Base-by-base conservation (phyloP, 2,888 invertebrate genomes). In the Acanthosepion lycidas region DNA sequence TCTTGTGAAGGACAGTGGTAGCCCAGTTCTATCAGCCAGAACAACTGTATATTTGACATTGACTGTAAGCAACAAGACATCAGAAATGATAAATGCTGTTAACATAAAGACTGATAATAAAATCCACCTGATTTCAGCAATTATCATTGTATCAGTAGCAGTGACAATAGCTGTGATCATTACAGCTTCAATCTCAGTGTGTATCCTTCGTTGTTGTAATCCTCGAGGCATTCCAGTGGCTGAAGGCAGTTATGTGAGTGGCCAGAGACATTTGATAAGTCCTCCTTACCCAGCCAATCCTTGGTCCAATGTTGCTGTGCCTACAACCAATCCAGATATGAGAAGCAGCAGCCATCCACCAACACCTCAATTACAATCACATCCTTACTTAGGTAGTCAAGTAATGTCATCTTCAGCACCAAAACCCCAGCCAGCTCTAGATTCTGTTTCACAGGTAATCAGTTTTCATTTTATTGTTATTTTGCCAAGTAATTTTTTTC, bases 101-200 rank as follows among this genome's bases (percentile, higher is more conserved):
- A 78, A 78, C n/a, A 78, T 78, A n/a, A 78, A 78, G 18, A 78
- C n/a, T 33, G 78, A 78, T 78, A 78, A 78, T n/a, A 78, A 78
- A 33, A 78, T 78, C 78, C 78, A 78, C 33, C 78, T 78, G 78
- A 78, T 18, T 78, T 78, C 78, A 78, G 78, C 78, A 78, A 78
- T 78, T 78, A 78, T 78, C 78, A 78, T 78, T 78, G 78, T 78
- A 12, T 78, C 78, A 15, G 78, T 78, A 78, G 78, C 78, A 78
- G 78, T 78, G 78, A 78, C 78, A 78, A 78, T 78, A 78, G 78
- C 78, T 78, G 78, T 78, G 78, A 78, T 78, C 78, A 78, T 78
- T 78, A 78, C 78, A 78, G 78, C 78, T n/a, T 78, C 78, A 78
- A 78, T 78, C 78, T 78, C 78, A 78, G 78, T 78, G 78, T 78